Percentiles rank a stretch among this genome's conserved stretches.
phyloP scores from a whole-genome alignment of 1,140 invertebrate species.

The Dendroctonus valens region DNA sequence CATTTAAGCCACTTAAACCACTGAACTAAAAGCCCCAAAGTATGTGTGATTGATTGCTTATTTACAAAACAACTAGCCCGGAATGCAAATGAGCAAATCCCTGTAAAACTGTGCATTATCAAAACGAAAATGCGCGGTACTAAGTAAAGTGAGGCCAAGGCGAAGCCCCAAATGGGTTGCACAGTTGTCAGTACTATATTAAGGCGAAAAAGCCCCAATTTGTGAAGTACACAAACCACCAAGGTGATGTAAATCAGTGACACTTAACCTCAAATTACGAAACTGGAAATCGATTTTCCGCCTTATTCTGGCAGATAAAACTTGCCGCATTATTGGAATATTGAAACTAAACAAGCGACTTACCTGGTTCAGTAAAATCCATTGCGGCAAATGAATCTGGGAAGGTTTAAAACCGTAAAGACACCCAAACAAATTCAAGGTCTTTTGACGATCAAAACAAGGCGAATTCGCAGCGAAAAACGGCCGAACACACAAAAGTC shows the following conservation, averaged over 20 bases:
- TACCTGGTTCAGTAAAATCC: constrained; percentile 45
- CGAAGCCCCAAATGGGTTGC: too few relatives aligned
- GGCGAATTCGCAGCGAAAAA: constrained; percentile 31
- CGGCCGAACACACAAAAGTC: constrained; percentile 19
- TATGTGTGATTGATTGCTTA: too few relatives aligned
- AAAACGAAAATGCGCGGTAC: too few relatives aligned
- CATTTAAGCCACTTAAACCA: too few relatives aligned
- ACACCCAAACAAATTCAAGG: constrained; percentile 48
- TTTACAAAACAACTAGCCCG: too few relatives aligned
- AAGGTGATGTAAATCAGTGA: constrained; percentile 2
- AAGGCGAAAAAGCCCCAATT: not conserved
- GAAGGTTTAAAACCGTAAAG: constrained; percentile 39
- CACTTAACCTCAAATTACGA: constrained; percentile 24
- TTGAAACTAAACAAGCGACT: constrained; percentile 1
- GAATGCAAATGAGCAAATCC: too few relatives aligned
- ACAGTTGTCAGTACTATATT: not conserved
- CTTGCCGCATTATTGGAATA: not conserved
- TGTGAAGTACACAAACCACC: not conserved
- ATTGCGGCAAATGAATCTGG: constrained; percentile 46
- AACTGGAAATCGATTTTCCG: constrained; percentile 19
- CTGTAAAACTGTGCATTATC: too few relatives aligned
- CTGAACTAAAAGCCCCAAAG: too few relatives aligned
- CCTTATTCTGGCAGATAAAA: constrained; percentile 8
- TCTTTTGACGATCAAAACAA: constrained; percentile 48
- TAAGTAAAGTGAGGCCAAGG: too few relatives aligned